A percentile compares a stretch with the other conserved stretches of the same genome.
phyloP scores from a whole-genome alignment of 2,113 vertebrate genomes.

The Bucco capensis region DNA sequence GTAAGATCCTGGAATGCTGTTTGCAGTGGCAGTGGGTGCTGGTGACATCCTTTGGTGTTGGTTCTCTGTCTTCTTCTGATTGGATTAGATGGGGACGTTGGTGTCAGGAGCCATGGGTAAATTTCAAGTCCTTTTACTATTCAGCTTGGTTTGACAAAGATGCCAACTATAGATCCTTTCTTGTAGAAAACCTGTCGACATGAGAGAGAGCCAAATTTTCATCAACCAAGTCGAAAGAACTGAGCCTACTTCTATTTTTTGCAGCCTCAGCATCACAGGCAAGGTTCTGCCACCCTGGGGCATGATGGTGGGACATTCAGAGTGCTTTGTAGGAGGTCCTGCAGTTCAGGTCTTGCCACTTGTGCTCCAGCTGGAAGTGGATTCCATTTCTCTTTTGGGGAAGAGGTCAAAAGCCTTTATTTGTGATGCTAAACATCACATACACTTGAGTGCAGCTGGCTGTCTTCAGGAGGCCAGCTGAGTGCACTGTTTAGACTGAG shows the following conservation, averaged over 20 bases:
- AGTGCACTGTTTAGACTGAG: background rate
- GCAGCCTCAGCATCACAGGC: background rate
- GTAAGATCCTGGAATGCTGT: conserved; percentile 78
- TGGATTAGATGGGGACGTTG: background rate
- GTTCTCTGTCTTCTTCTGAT: conserved; percentile 34
- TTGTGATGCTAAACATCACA: background rate
- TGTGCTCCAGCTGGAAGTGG: background rate
- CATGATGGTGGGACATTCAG: background rate
- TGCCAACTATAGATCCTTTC: background rate
- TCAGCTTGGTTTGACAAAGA: background rate
- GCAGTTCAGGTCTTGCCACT: background rate
- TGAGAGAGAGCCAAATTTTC: background rate
- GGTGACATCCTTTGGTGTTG: conserved; percentile 59
- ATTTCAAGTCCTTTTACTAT: background rate
- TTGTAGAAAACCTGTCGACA: background rate
- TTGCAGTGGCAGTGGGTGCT: conserved; percentile 12
- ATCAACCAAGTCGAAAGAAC: background rate
- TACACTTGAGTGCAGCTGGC: conserved; percentile 3
- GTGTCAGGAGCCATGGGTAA: conserved; percentile 48
- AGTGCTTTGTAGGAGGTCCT: background rate
- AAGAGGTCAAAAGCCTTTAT: background rate
- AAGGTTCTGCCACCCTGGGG: background rate
- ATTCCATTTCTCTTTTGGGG: background rate
- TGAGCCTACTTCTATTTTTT: background rate
- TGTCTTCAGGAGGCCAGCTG: background rate